These are phyloP conservation scores for Lycophotia porphyrea DNA, from an alignment of 2,888 invertebrate genomes.

Conservation along the genomic window DNA sequence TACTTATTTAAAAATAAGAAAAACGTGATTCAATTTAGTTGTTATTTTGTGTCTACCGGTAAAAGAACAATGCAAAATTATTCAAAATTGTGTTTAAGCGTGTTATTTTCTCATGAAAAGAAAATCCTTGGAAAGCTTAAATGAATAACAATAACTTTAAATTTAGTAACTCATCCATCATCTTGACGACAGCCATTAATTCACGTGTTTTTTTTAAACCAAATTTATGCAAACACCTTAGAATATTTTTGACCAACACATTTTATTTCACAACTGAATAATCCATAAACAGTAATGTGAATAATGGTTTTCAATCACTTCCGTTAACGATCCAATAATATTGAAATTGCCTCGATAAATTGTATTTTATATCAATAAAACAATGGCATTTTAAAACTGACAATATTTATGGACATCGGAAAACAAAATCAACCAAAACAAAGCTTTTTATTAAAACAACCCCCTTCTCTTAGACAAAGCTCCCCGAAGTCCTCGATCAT, in stretches of 20 bases:
- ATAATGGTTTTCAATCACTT: background rate
- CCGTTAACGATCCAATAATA: background rate
- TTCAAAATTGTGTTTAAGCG: background rate
- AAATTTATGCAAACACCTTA: constrained; percentile 7
- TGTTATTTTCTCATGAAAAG: background rate
- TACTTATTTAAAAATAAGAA: background rate
- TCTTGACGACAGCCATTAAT: background rate
- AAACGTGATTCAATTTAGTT: background rate
- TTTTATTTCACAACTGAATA: constrained; percentile 6
- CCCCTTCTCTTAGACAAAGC: constrained; percentile 29
- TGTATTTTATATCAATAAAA: constrained; percentile 13
- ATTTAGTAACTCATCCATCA: background rate
- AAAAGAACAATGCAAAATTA: background rate
- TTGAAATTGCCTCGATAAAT: background rate
- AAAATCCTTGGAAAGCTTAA: constrained; percentile 13
- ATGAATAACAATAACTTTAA: constrained; percentile 9
- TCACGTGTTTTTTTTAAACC: background rate
- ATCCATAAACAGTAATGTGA: background rate
- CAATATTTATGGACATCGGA: constrained; percentile 15
- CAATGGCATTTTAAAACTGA: background rate
- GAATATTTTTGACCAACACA: background rate
- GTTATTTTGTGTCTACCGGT: background rate
- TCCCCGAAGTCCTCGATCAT: constrained; percentile 59
- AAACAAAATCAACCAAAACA: constrained; percentile 27
- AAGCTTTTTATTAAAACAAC: constrained; percentile 4